phyloP scores from a whole-genome alignment of 2,113 vertebrate species.

The Sylvietta virens region DNA sequence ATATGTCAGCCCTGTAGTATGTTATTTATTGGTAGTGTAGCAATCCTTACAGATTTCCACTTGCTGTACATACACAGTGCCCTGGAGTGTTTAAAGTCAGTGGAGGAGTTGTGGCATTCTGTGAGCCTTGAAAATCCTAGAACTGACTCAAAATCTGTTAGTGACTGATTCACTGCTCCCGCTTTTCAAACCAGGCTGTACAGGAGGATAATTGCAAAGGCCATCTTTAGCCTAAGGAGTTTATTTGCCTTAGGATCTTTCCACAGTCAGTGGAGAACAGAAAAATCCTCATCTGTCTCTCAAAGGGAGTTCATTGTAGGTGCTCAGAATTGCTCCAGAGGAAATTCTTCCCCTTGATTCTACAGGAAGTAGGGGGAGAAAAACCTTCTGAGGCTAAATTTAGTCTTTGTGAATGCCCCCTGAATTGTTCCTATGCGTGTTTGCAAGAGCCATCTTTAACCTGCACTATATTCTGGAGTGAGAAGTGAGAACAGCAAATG shows the following conservation, averaged over 20 bases:
- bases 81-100: neutral
- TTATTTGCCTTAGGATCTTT: conserved; percentile 2
- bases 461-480: neutral
- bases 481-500: neutral
- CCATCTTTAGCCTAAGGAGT: neutral
- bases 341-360: neutral
- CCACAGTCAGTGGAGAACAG: neutral
- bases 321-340: neutral
- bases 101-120: neutral
- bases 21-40: neutral
- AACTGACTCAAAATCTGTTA: neutral
- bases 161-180: neutral
- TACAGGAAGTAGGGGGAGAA: neutral
- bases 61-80: neutral
- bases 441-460: neutral
- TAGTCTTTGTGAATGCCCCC: neutral
- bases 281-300: neutral
- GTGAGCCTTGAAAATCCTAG: neutral
- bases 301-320: neutral
- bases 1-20: neutral
- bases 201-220: neutral
- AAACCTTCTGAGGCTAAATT: neutral
- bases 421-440: neutral
- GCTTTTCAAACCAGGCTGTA: neutral
- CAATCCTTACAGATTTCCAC: neutral